Evolutionary conservation across 2,113 vertebrate species (phyloP), one percentile per base, ranked within the genome.

Genomic region (Nothoprocta pentlandii): DNA sequence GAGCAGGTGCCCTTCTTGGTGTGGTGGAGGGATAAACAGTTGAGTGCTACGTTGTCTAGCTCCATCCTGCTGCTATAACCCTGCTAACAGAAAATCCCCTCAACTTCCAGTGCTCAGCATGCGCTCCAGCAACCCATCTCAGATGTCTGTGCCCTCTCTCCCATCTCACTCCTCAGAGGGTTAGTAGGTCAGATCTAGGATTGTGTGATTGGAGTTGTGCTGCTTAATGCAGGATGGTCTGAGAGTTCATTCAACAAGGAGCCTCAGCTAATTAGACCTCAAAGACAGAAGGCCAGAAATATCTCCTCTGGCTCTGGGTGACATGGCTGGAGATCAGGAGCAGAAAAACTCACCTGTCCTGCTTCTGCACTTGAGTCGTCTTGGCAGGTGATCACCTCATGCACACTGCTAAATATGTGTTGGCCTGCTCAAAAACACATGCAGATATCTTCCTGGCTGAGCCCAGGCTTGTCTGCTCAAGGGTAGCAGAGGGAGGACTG

Each of bases 351-450:
- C 54, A 44, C 46, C 59, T 94, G 21, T 80, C 59, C 34, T 30
- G 2, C 1, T 22, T 30, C 53, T 34, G 17, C 0, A 0, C 59
- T 80, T 28, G 9, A 56, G 54, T 16, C 54, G 16, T 56, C 54
- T 56, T 23, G 26, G 53, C 64, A 81, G 47, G 46, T 73, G 32
- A 62, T 87, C 2, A 1, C 16, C 39, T 19, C 16, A 34, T 47
- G 41, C 71, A n/a, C 0, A 0, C 10, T 0, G 0, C 5, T 2
- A 70, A 21, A 34, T 44, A 41, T 49, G 56, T 12, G 15, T 61
- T 49, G 20, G 30, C 46, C 21, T 30, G 21, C 62, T 93, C 4
- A 3, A 47, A 58, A 34, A 34, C 25, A 7, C 1, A 1, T 53
- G 7, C 7, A 14, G n/a, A 19, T 66, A 8, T 54, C 44, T 71